These are phyloP conservation scores for Nannoperca australis DNA, from an alignment of 2,797 vertebrate species.

Conservation along the genomic window DNA sequence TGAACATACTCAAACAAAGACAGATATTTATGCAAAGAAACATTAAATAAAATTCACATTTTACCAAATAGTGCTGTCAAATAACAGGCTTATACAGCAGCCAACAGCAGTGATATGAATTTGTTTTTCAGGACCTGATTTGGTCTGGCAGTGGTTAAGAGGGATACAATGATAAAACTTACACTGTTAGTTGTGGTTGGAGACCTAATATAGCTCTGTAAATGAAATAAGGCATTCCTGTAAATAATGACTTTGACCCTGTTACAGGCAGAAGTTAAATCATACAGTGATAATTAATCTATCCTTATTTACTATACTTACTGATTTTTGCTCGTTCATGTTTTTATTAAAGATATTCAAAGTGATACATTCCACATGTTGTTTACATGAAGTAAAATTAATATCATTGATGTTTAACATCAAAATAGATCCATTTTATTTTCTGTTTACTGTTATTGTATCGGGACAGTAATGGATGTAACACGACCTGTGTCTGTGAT, in stretches of 20 bases:
- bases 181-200: not conserved
- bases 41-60: slow-evolving; percentile 9
- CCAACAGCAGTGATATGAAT: not conserved
- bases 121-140: not conserved
- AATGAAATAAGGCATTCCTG: not conserved
- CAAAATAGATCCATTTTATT: not conserved
- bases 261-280: not conserved
- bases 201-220: not conserved
- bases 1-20: slow-evolving; percentile 44
- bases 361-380: not conserved
- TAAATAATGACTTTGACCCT: not conserved
- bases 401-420: not conserved
- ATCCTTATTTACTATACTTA: not conserved
- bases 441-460: not conserved
- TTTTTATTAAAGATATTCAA: not conserved
- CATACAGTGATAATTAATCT: not conserved
- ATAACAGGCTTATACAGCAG: not conserved
- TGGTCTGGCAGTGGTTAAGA: not conserved
- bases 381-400: not conserved
- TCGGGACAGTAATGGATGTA: not conserved
- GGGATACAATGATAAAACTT: not conserved
- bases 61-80: not conserved
- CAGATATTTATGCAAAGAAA: slow-evolving; percentile 32
- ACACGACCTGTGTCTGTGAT: not conserved
- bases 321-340: not conserved